phyloP scores from a whole-genome alignment of 2,888 invertebrate genomes.

The Nebria brevicollis region DNA sequence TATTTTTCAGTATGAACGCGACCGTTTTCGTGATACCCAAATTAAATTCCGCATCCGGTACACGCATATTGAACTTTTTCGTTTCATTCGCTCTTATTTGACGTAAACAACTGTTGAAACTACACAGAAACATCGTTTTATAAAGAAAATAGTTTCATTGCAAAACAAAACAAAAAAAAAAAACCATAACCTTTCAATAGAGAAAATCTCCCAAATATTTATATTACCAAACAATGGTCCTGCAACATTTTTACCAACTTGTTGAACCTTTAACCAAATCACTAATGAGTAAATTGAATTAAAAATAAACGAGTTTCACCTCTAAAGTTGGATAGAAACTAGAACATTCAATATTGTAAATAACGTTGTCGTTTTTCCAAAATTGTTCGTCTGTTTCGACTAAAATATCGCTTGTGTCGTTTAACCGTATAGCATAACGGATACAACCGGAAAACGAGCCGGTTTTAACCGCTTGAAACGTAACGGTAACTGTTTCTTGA shows the following conservation, averaged over 20 bases:
- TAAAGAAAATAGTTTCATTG: too few relatives aligned
- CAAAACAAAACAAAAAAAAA: not conserved
- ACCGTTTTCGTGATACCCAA: slow-evolving; percentile 10
- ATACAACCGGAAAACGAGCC: slow-evolving; percentile 13
- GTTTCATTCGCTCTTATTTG: slow-evolving; percentile 22
- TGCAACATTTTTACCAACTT: slow-evolving; percentile 28
- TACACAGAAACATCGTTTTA: not conserved
- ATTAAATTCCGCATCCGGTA: slow-evolving; percentile 30
- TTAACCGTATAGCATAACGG: slow-evolving; percentile 1
- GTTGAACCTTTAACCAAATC: slow-evolving; percentile 15
- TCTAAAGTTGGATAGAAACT: slow-evolving; percentile 36
- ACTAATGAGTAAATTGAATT: not conserved
- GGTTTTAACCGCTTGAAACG: not conserved
- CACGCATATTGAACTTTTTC: not conserved
- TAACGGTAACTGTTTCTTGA: not conserved
- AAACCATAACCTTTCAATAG: not conserved
- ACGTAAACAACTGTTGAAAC: slow-evolving; percentile 18
- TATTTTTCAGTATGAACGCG: slow-evolving; percentile 22
- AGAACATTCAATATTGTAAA: slow-evolving; percentile 22
- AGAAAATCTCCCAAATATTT: slow-evolving; percentile 34
- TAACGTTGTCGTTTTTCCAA: not conserved
- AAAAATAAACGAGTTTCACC: slow-evolving; percentile 6
- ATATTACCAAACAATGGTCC: slow-evolving; percentile 34
- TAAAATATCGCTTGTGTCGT: slow-evolving; percentile 6
- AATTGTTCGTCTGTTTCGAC: not conserved